Evolutionary conservation across 2,797 vertebrate genomes (phyloP).

Genomic region (Syngnathus rostellatus): DNA sequence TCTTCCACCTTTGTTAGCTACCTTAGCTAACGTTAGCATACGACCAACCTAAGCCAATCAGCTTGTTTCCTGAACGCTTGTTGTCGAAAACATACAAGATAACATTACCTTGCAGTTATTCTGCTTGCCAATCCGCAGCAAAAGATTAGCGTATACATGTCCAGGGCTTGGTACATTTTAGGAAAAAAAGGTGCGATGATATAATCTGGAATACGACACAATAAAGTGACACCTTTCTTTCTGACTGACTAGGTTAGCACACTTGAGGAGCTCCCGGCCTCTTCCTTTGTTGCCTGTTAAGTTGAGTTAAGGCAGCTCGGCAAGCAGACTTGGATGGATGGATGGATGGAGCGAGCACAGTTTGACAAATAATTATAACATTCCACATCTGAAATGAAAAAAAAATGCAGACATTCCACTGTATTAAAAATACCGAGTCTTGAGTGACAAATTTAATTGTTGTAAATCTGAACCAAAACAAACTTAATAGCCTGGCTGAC

Average conservation of each 20-base stretch:
- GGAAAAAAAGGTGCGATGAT: conserved; percentile 2
- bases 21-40: conserved; percentile 37
- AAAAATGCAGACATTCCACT: background rate
- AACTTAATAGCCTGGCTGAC: too few species aligned
- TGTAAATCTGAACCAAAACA: too few species aligned
- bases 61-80: conserved; percentile 47
- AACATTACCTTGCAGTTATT: conserved; percentile 22
- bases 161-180: conserved; percentile 9
- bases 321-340: conserved; percentile 47
- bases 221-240: conserved; percentile 32
- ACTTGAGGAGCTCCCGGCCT: conserved; percentile 58
- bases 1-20: conserved; percentile 34
- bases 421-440: background rate
- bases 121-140: conserved; percentile 6
- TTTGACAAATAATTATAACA: background rate
- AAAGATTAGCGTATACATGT: background rate
- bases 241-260: conserved; percentile 37
- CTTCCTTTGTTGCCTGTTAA: conserved; percentile 74
- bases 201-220: conserved; percentile 13
- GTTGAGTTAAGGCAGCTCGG: conserved; percentile 40
- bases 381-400: background rate
- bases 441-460: background rate
- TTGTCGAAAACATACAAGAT: conserved; percentile 34
- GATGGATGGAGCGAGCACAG: conserved; percentile 1
- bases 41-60: conserved; percentile 20